Base-by-base conservation (phyloP, 1,140 invertebrate species). In the Camponotus vicinus region DNA sequence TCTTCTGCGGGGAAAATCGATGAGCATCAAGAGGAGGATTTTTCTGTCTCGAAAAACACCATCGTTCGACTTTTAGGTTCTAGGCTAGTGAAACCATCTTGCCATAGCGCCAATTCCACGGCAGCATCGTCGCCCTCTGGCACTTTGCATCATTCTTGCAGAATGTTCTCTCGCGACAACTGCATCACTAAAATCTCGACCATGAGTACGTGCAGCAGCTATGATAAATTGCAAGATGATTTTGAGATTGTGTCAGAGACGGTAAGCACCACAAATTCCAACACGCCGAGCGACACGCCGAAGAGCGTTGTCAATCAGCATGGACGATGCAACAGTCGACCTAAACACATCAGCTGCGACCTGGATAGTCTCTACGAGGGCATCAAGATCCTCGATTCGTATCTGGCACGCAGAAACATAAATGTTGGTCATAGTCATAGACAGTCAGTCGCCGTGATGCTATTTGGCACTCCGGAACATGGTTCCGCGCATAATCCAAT, bases 341-440 rank as follows among this genome's bases (percentile, higher is more conserved):
- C 45, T 49, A 4, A 59, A 6, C 89, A 91, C 34, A 84, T 88
- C 0, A 92, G 85, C 40, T 92, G 90, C 69, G 93, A 95, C 32
- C 27, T 93, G 0, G 89, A 93, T 0, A 92, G 90, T 63, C 89
- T 95, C 0, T 93, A 92, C 66, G 93, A 95, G 32, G 91, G 92
- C 9, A 93, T 94, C 21, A 92, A 89, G 42, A 85, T 92, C 8
- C 75, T 95, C 0, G 94, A 95, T 61, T 89, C 86, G 1, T 95
- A 93, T 52, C 52, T 95, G 6, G 92, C 89, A 13, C 66, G 45
- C 0, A 86, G 37, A 34, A 63, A 27, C 0, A 0, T 61, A 32
- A 21, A 76, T 8, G 18, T 66, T 2, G 3, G 8, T 0, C 55
- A 61, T 3, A 7, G 42, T 7, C 40, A 63, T 3, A 76, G 59